Percentiles rank a stretch among this genome's conserved stretches.
Evolutionary conservation across 1,140 invertebrate genomes (phyloP).

Genomic region (Drosophila sp.): DNA sequence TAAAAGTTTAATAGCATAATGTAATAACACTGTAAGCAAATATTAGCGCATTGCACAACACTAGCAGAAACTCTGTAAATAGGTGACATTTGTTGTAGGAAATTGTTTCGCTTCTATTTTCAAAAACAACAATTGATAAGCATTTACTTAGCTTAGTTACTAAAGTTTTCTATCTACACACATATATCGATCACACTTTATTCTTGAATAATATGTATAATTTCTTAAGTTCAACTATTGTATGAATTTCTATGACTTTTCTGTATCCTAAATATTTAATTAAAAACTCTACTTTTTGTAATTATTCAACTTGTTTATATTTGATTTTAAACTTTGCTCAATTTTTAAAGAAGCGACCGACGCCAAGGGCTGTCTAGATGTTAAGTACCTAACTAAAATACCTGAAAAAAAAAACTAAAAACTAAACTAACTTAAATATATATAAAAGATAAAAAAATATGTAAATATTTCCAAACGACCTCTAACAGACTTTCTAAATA

Average conservation of each 20-base stretch:
- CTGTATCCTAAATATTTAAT: constrained; percentile 47
- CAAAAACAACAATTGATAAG: constrained; percentile 44
- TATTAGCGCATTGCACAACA: constrained; percentile 41
- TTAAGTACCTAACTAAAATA: constrained; percentile 77
- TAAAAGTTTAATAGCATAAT: constrained; percentile 8
- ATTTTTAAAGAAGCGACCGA: constrained; percentile 31
- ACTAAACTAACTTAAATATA: constrained; percentile 54
- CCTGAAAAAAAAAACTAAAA: constrained; percentile 69
- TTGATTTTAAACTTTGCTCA: constrained; percentile 62
- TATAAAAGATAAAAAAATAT: constrained; percentile 8
- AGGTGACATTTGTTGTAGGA: constrained; percentile 35
- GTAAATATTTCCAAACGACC: constrained; percentile 45
- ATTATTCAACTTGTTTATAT: constrained; percentile 1
- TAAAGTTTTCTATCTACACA: constrained; percentile 7
- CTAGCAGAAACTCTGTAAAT: constrained; percentile 40
- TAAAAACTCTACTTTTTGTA: constrained; percentile 58
- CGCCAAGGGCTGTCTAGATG: constrained; percentile 55
- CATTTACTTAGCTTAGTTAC: constrained; percentile 43
- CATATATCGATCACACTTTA: constrained; percentile 46
- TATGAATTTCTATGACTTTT: constrained; percentile 41
- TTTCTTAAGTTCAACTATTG: constrained; percentile 57
- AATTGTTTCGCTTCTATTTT: constrained; percentile 10
- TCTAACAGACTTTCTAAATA: constrained; percentile 65
- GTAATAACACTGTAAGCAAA: constrained; percentile 30
- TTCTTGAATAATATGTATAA: constrained; percentile 37